A percentile compares a stretch with the other conserved stretches of the same genome.
phyloP scores from a whole-genome alignment of 2,888 invertebrate genomes.

The Acronicta alni region DNA sequence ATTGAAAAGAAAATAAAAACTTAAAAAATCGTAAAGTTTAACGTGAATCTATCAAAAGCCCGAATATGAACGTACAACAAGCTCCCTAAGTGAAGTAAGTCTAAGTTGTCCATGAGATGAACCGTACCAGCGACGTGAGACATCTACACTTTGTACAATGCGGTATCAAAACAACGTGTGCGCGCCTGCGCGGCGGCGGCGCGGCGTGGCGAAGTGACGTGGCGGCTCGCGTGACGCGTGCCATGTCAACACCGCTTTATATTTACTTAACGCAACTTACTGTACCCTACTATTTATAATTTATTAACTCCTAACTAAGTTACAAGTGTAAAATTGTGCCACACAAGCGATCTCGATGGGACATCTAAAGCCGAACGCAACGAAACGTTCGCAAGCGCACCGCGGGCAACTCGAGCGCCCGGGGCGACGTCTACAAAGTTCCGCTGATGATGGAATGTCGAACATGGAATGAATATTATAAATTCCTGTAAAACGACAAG shows the following conservation, averaged over 20 bases:
- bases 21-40: constrained; percentile 58
- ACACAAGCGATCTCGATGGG: constrained; percentile 79
- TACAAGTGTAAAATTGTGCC: constrained; percentile 86
- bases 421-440: constrained; percentile 42
- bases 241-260: constrained; percentile 66
- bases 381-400: constrained; percentile 56
- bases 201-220: no score
- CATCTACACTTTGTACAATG: constrained; percentile 80
- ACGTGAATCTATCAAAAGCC: constrained; percentile 71
- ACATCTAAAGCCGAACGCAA: constrained; percentile 76
- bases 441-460: constrained; percentile 64
- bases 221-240: constrained; percentile 53
- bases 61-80: constrained; percentile 70
- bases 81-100: constrained; percentile 75
- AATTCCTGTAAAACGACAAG: constrained; percentile 77
- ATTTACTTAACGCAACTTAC: constrained; percentile 67
- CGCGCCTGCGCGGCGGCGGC: no score
- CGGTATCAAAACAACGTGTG: constrained; percentile 69
- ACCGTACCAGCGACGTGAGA: constrained; percentile 71
- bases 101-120: constrained; percentile 74
- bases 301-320: constrained; percentile 86
- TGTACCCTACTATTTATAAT: constrained; percentile 83
- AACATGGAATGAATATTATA: constrained; percentile 71
- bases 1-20: constrained; percentile 59
- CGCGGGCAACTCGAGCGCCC: constrained; percentile 26